Evolutionary conservation across 2,113 vertebrate genomes (phyloP), one percentile per base, ranked within the genome.

Genomic region (Arothron firmamentum): DNA sequence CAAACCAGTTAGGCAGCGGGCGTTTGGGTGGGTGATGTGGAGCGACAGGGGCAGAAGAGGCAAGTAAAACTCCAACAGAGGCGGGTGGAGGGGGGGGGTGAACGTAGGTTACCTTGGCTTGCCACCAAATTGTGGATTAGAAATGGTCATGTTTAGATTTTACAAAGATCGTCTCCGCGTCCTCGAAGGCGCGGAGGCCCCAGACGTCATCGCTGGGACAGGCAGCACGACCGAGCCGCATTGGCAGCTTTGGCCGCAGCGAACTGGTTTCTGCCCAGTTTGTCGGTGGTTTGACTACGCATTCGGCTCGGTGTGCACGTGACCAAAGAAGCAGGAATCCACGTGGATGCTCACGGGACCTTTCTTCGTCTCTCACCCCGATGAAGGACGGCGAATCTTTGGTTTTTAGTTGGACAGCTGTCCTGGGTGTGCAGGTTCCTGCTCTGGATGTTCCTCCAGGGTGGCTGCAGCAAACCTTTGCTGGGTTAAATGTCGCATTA

Each of bases 1-100:
- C 79, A 77, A 85, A 84, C 81, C 71, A 80, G 73, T 78, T 65
- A 64, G 79, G 77, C 77, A 81, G 83, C 57, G 66, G 67, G 59
- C 47, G 14, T 67, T 75, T 69, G 61, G 75, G 65, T 65, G 23
- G 23, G 56, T 66, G 67, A 83, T 72, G 49, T 59, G 70, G 62
- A 68, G 50, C 52, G 70, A 81, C 61, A 12, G 62, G 45, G 50
- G 34, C 71, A 66, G 71, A 59, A 43, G 55, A 68, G 63, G 45
- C 25, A 2, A 78, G 65, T 52, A 59, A 77, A 67, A 64, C 46
- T 13, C 52, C 14, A 31, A 53, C 28, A 6, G 31, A 25, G 23
- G 20, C 5, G 31, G 28, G 23, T 50, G 9, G 16, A 46, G 59
- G 38, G n/a, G 1, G 14, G 9, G 5, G 61, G 49, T 55, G 49